Percentiles rank a stretch among this genome's conserved stretches.
Evolutionary conservation across 2,113 vertebrate species (phyloP).

Genomic region (Marmota flaviventris): DNA sequence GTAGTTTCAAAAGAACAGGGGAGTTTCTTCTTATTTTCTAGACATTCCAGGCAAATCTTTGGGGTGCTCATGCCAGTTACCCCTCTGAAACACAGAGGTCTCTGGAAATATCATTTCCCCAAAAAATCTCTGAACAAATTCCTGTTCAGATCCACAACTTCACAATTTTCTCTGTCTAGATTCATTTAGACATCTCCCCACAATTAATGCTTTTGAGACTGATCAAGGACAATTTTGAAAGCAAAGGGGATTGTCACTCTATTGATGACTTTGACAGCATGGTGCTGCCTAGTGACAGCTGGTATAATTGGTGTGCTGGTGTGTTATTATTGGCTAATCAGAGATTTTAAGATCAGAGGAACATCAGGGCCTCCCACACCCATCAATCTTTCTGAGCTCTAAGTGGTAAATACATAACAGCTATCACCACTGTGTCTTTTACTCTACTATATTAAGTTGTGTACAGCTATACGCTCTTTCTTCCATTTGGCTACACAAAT

Average conservation of each 20-base stretch:
- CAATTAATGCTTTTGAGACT: not conserved
- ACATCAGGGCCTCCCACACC: slow-evolving; percentile 31
- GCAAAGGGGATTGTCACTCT: slow-evolving; percentile 42
- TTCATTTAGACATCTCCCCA: not conserved
- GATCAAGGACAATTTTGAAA: slow-evolving; percentile 62
- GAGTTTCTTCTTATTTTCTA: not conserved
- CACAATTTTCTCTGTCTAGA: not conserved
- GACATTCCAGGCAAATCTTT: not conserved
- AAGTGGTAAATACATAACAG: not conserved
- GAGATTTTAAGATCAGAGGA: slow-evolving; percentile 58
- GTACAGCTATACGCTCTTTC: not conserved
- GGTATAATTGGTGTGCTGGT: not conserved
- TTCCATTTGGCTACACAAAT: slow-evolving; percentile 46
- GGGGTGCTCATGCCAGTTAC: not conserved
- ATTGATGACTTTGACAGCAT: slow-evolving; percentile 50
- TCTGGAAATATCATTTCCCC: not conserved
- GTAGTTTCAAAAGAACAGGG: not conserved
- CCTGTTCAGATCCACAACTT: not conserved
- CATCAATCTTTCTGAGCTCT: slow-evolving; percentile 6
- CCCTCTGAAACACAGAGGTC: not conserved
- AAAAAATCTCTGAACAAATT: not conserved
- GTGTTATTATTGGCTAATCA: slow-evolving; percentile 54
- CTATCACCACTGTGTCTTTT: not conserved
- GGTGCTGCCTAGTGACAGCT: slow-evolving; percentile 43
- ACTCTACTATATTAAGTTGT: not conserved